Evolutionary conservation across 2,888 invertebrate species (phyloP).

Genomic region (Euplagia quadripunctaria): DNA sequence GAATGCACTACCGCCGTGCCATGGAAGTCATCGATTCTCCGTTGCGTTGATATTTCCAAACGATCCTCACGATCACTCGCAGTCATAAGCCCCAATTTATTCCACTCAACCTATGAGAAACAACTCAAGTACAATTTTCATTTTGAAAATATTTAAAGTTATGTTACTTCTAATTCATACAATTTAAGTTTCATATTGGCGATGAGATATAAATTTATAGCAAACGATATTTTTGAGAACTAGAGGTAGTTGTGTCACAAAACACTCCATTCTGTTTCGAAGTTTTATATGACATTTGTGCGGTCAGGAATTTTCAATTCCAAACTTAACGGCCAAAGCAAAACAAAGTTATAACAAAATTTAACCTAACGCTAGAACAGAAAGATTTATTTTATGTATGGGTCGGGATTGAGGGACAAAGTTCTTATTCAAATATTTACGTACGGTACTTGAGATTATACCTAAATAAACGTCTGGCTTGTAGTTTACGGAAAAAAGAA

Average conservation of each 20-base stretch:
- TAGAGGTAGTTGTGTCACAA: constrained; percentile 28
- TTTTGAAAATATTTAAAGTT: background rate
- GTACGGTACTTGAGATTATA: constrained; percentile 1
- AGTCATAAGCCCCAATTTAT: no score
- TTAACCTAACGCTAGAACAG: constrained; percentile 40
- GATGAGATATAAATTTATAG: background rate
- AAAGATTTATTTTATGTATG: constrained; percentile 43
- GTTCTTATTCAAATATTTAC: constrained; percentile 27
- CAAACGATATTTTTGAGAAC: background rate
- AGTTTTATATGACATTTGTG: constrained; percentile 45
- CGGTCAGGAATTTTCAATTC: constrained; percentile 53
- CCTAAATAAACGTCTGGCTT: background rate
- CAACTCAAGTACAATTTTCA: no score
- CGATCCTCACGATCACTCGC: no score
- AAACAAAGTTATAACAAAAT: constrained; percentile 53
- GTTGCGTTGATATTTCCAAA: no score
- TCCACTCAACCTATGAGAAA: no score
- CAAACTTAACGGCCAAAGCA: constrained; percentile 45
- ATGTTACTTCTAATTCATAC: background rate
- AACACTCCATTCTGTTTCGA: constrained; percentile 44
- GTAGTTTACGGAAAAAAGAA: no score
- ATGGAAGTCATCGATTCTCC: no score
- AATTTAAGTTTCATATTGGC: no score
- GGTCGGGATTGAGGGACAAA: constrained; percentile 26
- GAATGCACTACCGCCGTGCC: no score